phyloP scores from a whole-genome alignment of 64 coral and sea anemone genomes.

The Trachythela sp. region DNA sequence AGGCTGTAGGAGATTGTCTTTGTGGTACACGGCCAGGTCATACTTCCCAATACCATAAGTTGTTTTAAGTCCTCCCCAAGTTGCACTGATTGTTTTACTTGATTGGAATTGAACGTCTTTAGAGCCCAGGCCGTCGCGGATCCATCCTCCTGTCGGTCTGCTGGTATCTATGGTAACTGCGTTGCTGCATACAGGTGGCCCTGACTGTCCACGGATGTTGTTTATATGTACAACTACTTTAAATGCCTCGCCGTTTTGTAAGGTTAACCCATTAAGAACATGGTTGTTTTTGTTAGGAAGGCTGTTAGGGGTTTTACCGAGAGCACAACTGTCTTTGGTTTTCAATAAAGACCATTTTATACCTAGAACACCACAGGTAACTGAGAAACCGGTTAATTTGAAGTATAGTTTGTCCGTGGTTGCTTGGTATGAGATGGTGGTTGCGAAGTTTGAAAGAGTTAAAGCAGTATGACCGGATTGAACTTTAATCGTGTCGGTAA shows the following conservation, averaged over 20 bases:
- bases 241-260: conserved; percentile 33
- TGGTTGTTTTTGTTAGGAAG: neutral
- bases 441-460: conserved; percentile 33
- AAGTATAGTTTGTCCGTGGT: conserved; percentile 60
- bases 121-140: too few relatives aligned
- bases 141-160: too few relatives aligned
- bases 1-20: conserved; percentile 20
- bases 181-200: conserved; percentile 58
- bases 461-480: conserved; percentile 54
- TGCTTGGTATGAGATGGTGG: too few relatives aligned
- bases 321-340: neutral
- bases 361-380: conserved; percentile 57
- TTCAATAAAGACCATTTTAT: conserved; percentile 71
- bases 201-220: conserved; percentile 22
- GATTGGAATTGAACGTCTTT: too few relatives aligned
- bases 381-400: conserved; percentile 48
- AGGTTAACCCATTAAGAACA: neutral
- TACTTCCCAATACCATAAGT: conserved; percentile 51
- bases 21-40: conserved; percentile 36
- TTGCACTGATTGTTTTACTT: too few relatives aligned
- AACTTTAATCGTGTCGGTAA: conserved; percentile 50
- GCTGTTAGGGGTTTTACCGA: neutral
- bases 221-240: conserved; percentile 40
- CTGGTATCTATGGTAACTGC: conserved; percentile 51
- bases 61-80: conserved; percentile 55